Percentiles rank a stretch among this genome's conserved stretches.
Conservation (phyloP, 1,140 invertebrate species). For the Conus betulinus region DNA sequence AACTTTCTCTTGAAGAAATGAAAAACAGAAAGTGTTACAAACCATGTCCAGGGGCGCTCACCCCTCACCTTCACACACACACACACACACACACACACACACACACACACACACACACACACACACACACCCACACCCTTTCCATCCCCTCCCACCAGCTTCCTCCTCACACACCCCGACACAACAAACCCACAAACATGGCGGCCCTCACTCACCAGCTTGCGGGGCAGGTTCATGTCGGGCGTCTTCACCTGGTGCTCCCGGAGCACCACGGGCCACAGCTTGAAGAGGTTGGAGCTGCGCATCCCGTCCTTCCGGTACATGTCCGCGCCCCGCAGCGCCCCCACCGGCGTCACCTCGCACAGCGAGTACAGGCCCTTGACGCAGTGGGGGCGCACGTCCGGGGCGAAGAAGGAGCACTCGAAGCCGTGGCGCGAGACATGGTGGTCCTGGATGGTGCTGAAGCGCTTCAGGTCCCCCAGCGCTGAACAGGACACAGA, state of each 20-base stretch:
- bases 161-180: no score
- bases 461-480: conserved; percentile 66
- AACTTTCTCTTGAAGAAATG: no score
- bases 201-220: conserved; percentile 18
- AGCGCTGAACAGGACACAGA: conserved; percentile 56
- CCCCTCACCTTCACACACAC: background rate
- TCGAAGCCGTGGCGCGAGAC: conserved; percentile 65
- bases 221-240: conserved; percentile 59
- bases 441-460: conserved; percentile 55
- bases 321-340: conserved; percentile 58
- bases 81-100: conserved; percentile 7
- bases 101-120: conserved; percentile 11
- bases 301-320: conserved; percentile 66
- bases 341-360: conserved; percentile 60
- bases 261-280: conserved; percentile 66
- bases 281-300: conserved; percentile 63
- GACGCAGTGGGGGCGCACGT: conserved; percentile 63
- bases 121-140: background rate
- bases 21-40: no score
- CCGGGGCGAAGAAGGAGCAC: conserved; percentile 60
- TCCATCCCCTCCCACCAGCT: no score
- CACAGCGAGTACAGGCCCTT: conserved; percentile 59
- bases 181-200: background rate
- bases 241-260: conserved; percentile 58
- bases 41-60: rapidly evolving